These are phyloP conservation scores for Helleia helle DNA, from an alignment of 2,888 invertebrate genomes.

Conservation along the genomic window DNA sequence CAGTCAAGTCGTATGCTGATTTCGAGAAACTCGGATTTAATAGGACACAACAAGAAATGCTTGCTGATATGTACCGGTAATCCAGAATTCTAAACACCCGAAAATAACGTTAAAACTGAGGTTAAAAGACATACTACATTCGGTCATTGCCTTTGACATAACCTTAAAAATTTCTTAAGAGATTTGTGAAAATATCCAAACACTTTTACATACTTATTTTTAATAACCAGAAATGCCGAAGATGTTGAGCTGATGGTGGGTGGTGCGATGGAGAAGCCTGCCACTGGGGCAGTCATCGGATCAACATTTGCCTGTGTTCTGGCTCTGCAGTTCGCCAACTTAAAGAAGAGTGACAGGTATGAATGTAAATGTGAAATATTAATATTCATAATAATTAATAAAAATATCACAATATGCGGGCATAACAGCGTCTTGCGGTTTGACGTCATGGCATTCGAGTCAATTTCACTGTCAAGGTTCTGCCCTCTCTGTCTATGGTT, in stretches of 20 bases:
- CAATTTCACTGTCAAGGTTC: too few species aligned
- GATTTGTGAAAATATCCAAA: too few species aligned
- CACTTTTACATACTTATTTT: too few species aligned
- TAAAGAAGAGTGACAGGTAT: constrained; percentile 85
- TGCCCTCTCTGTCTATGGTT: too few species aligned
- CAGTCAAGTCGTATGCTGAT: constrained; percentile 71
- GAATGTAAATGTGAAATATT: background rate
- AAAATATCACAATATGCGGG: too few species aligned
- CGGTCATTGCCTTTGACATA: too few species aligned
- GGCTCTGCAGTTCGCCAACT: constrained; percentile 85
- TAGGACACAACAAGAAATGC: constrained; percentile 73
- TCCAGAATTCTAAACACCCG: background rate
- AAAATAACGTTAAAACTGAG: too few species aligned
- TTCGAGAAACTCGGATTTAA: constrained; percentile 71
- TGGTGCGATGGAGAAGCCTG: constrained; percentile 85
- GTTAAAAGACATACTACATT: too few species aligned
- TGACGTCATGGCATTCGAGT: too few species aligned
- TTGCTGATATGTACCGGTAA: constrained; percentile 80
- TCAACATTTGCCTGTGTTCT: constrained; percentile 92
- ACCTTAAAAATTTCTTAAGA: too few species aligned
- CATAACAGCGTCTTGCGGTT: too few species aligned
- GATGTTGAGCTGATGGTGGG: constrained; percentile 91
- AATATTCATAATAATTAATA: too few species aligned
- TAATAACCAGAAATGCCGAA: constrained; percentile 77
- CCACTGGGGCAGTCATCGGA: constrained; percentile 87